Evolutionary conservation across 2,888 invertebrate genomes (phyloP).

Genomic region (Cantharis flavilabris): DNA sequence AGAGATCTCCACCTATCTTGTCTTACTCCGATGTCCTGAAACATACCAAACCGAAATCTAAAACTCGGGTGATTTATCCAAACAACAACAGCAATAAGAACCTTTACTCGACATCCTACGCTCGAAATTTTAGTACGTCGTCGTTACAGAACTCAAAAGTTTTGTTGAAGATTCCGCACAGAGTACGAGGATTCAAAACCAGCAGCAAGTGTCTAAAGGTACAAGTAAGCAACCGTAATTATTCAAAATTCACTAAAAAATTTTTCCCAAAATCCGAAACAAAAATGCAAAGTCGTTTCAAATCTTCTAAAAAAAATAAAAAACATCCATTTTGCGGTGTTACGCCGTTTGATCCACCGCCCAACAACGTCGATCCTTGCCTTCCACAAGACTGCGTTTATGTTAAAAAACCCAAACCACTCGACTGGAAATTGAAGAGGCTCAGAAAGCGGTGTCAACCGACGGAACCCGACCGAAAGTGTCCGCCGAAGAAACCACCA

Average conservation of each 20-base stretch:
- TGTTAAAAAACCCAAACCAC: background rate
- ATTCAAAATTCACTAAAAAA: conserved; percentile 13
- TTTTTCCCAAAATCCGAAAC: background rate
- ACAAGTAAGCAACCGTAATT: conserved; percentile 18
- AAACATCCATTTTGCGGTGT: background rate
- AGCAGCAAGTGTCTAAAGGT: conserved; percentile 23
- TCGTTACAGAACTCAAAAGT: background rate
- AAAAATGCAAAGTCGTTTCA: background rate
- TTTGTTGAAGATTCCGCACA: background rate
- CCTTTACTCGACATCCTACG: background rate
- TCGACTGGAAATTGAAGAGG: background rate
- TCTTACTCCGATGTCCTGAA: conserved; percentile 29
- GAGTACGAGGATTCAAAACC: conserved; percentile 11
- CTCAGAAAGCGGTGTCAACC: background rate
- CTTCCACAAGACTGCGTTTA: background rate
- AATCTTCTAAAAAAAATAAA: background rate
- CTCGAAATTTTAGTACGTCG: background rate
- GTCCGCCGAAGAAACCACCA: background rate
- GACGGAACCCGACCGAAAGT: background rate
- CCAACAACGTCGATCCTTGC: background rate
- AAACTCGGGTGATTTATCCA: background rate
- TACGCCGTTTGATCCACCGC: background rate
- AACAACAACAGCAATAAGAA: background rate
- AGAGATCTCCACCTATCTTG: conserved; percentile 17
- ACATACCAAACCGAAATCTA: background rate